Conservation (phyloP, 2,113 vertebrate genomes). For the Rana temporaria region DNA sequence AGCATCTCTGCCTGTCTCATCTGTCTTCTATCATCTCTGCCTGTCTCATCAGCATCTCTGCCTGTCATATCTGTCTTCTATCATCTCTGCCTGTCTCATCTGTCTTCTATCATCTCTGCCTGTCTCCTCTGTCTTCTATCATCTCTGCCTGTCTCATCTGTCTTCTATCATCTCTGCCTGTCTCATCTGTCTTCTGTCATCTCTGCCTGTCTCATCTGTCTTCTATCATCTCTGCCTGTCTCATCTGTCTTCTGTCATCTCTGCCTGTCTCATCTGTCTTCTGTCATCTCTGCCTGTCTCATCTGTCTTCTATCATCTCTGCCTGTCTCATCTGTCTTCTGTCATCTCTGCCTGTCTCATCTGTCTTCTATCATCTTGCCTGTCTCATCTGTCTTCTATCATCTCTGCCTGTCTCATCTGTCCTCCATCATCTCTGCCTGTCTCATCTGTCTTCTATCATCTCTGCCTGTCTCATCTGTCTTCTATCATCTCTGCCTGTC, state of each 20-base stretch:
- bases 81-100: neutral
- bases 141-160: neutral
- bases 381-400: neutral
- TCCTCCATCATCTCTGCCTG: neutral
- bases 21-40: too few relatives aligned
- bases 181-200: neutral
- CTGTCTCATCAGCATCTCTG: too few relatives aligned
- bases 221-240: neutral
- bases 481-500: too few relatives aligned
- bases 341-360: neutral
- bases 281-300: neutral
- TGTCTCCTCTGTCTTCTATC: neutral
- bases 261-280: neutral
- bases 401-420: neutral
- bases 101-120: neutral
- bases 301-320: neutral
- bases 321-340: neutral
- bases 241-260: neutral
- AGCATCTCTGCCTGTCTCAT: too few relatives aligned
- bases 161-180: neutral
- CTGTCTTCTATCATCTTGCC: neutral
- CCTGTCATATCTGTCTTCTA: too few relatives aligned
- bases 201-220: neutral
- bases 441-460: too few relatives aligned
- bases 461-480: too few relatives aligned